Base-by-base conservation (phyloP, 2,888 invertebrate species). In the Clepsis dumicolana region DNA sequence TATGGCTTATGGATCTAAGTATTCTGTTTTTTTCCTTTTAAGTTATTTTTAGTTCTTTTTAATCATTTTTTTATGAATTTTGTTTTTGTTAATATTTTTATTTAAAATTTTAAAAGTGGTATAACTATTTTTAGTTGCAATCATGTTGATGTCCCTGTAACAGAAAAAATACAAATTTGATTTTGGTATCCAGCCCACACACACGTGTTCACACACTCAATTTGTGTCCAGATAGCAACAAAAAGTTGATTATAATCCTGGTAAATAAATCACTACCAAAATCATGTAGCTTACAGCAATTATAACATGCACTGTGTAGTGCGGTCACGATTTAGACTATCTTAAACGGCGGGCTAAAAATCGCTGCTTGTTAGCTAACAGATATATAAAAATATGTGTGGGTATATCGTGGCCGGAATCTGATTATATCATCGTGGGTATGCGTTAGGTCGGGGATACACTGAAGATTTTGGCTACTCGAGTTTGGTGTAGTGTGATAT, bases 321-420 rank as follows among this genome's bases (percentile, higher is more conserved):
- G 44, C 21, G 88, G 92, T 92, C 92, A 92, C 93, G 93, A 91
- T 84, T 87, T 84, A 76, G 85, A 82, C 86, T 91, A 90, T 91
- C 90, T 87, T 80, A 81, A 77, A 80, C 77, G 77, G 76, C 78
- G 80, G 82, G 80, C 82, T 86, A 85, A 81, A 89, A 89, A 64
- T 41, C 38, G 48, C 14, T 29, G 68, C 68, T 68, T 68, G 68
- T 68, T 53, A 65, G 65, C 73, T 71, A 66, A 79, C 80, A 80
- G 82, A 84, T 70, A 74, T 84, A 83, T 81, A 84, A 81, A 84
- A 81, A 84, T 82, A 63, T 62, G 27, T 66, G 44, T 64, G 48
- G 21, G 63, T 57, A 38, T 68, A 80, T 77, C 75, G 80, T 77
- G 78, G 78, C 80, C 75, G 80, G 87, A 80, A 87, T 87, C 88